Evolutionary conservation across 2,797 vertebrate species (phyloP), one percentile per base, ranked within the genome.

Genomic region (Gymnoscopelus braueri): DNA sequence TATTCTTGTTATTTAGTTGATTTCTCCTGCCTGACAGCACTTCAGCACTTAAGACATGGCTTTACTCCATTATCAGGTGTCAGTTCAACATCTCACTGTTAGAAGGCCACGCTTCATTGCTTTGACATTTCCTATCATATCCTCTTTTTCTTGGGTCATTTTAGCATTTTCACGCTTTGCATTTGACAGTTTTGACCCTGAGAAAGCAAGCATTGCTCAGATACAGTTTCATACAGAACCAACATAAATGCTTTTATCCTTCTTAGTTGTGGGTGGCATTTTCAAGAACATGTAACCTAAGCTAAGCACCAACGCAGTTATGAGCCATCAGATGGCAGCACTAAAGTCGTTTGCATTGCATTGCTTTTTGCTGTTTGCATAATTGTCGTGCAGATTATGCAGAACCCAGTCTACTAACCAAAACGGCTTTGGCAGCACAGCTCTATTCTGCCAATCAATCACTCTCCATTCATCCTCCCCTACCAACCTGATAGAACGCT

Each of bases 91-190:
- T 26, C 52, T 74, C 7, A 58, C 52, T 63, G 35, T 66, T 74
- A 60, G 60, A 5, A 15, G 51, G 64, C 68, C 61, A 9, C 39
- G 57, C 3, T 71, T 79, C 71, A 79, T 68, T 52, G 58, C 59
- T 74, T 70, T 73, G 49, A 66, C 70, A 66, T 72, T 73, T 68
- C 50, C 35, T 59, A 4, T 58, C 32, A 8, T 50, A 39, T 67
- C 67, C 4, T 15, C 15, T 72, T 35, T 9, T 64, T n/a, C 32
- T 26, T n/a, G 15, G 7, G 29, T 56, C 23, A 15, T 66, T 9
- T 50, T 60, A 23, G 53, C 24, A 15, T 66, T 9, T 49, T 60
- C 10, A n/a, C 51, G 4, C 51, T 19, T 23, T 13, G 53, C 23
- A 55, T 26, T 3, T 4, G 19, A 23, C 23, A 9, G 57, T 50